These are phyloP conservation scores for Drosophila neoperkinsi DNA, from an alignment of 2,888 invertebrate species.

Conservation along the genomic window DNA sequence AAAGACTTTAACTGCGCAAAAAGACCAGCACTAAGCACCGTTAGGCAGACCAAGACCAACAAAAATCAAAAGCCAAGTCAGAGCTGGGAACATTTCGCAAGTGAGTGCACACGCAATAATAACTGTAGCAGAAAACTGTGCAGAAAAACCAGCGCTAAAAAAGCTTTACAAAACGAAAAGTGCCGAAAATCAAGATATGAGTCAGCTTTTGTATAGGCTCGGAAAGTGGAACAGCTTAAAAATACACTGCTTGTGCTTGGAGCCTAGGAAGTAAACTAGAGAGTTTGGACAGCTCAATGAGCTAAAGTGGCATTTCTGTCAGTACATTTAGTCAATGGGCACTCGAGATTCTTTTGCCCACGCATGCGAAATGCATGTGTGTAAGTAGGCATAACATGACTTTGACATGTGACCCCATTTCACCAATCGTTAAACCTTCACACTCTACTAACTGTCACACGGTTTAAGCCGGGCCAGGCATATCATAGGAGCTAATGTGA, in stretches of 20 bases:
- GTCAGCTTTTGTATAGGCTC: slow-evolving; percentile 18
- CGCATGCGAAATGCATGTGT: slow-evolving; percentile 15
- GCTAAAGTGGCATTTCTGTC: slow-evolving; percentile 2
- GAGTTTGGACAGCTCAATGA: slow-evolving; percentile 2
- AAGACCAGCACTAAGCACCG: slow-evolving; percentile 53
- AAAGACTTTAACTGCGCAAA: slow-evolving; percentile 57
- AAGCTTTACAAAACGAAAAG: neutral
- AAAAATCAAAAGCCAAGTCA: slow-evolving; percentile 11
- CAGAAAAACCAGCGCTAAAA: slow-evolving; percentile 23
- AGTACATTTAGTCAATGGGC: slow-evolving; percentile 1
- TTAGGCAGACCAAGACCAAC: slow-evolving; percentile 46
- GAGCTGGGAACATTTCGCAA: slow-evolving; percentile 59
- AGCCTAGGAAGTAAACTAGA: slow-evolving; percentile 7
- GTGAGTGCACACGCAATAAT: slow-evolving; percentile 57
- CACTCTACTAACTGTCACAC: slow-evolving; percentile 75
- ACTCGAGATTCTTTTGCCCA: slow-evolving; percentile 25
- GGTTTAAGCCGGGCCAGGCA: slow-evolving; percentile 51
- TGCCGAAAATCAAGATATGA: slow-evolving; percentile 39
- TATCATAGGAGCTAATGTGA: slow-evolving; percentile 63
- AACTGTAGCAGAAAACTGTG: slow-evolving; percentile 68
- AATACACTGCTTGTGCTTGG: neutral
- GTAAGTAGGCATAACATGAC: slow-evolving; percentile 26
- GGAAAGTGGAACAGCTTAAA: slow-evolving; percentile 43
- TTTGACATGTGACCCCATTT: slow-evolving; percentile 70
- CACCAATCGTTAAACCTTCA: slow-evolving; percentile 79